Conservation (phyloP, 1,140 invertebrate species). For the Oppia nitens region DNA sequence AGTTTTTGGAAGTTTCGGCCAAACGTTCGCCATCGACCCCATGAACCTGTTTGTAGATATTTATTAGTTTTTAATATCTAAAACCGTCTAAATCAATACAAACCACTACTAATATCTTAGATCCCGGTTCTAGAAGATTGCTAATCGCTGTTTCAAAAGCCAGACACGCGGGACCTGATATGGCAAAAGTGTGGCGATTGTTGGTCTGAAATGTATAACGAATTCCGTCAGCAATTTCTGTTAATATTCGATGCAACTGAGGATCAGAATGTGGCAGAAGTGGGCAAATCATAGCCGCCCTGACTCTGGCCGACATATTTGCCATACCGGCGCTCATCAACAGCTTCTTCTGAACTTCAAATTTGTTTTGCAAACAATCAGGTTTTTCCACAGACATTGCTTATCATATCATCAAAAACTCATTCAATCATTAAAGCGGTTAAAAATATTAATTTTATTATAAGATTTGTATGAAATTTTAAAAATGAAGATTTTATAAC, state of each 20-base stretch:
- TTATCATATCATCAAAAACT: too few relatives aligned
- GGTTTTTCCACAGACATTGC: too few relatives aligned
- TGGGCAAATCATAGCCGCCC: constrained; percentile 40
- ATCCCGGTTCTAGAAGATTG: constrained; percentile 57
- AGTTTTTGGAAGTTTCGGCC: too few relatives aligned
- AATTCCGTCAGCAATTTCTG: constrained; percentile 62
- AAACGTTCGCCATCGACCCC: too few relatives aligned
- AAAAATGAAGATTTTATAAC: too few relatives aligned
- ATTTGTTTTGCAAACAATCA: too few relatives aligned
- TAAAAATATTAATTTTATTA: too few relatives aligned
- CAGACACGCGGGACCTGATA: constrained; percentile 58
- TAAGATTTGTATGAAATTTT: too few relatives aligned
- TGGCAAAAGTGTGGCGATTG: constrained; percentile 53
- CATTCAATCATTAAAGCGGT: too few relatives aligned
- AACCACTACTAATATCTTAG: constrained; percentile 48
- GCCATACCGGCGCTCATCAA: constrained; percentile 59
- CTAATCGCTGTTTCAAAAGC: constrained; percentile 63
- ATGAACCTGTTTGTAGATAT: too few relatives aligned
- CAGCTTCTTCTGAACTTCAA: constrained; percentile 43
- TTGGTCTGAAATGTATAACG: constrained; percentile 68
- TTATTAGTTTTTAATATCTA: too few relatives aligned
- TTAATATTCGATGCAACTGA: constrained; percentile 43
- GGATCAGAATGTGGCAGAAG: constrained; percentile 52
- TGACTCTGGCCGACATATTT: constrained; percentile 46
- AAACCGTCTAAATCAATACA: too few relatives aligned